Evolutionary conservation across 2,113 vertebrate genomes (phyloP).

Genomic region (Calidris pugnax): DNA sequence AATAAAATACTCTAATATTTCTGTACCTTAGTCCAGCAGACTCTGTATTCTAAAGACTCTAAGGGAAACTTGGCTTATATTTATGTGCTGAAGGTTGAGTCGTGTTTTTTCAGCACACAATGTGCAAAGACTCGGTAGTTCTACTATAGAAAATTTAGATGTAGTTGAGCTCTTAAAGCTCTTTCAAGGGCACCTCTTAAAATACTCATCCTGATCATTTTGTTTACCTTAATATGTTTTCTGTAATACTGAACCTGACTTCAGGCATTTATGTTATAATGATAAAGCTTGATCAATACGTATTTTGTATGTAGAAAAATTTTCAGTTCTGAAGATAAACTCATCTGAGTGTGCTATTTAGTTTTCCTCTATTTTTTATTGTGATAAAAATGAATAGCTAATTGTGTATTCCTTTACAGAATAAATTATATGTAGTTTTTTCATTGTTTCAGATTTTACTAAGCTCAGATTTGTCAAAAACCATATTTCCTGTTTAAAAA

Average conservation of each 20-base stretch:
- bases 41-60: neutral
- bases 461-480: neutral
- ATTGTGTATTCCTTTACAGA: neutral
- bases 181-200: neutral
- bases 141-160: neutral
- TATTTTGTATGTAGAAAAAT: neutral
- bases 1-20: neutral
- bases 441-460: neutral
- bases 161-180: neutral
- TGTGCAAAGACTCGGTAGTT: neutral
- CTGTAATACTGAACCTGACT: neutral
- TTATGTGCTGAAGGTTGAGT: neutral
- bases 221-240: neutral
- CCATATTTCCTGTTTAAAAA: rapidly evolving
- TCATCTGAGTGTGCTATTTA: neutral
- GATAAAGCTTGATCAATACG: neutral
- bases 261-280: neutral
- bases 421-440: neutral
- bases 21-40: neutral
- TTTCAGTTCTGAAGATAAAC: neutral
- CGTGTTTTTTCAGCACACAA: neutral
- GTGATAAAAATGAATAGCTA: neutral
- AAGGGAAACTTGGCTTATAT: neutral
- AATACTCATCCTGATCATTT: neutral
- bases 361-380: neutral